Base-by-base conservation (phyloP, 2,888 invertebrate species). In the Pycnomerus fuliginosus region DNA sequence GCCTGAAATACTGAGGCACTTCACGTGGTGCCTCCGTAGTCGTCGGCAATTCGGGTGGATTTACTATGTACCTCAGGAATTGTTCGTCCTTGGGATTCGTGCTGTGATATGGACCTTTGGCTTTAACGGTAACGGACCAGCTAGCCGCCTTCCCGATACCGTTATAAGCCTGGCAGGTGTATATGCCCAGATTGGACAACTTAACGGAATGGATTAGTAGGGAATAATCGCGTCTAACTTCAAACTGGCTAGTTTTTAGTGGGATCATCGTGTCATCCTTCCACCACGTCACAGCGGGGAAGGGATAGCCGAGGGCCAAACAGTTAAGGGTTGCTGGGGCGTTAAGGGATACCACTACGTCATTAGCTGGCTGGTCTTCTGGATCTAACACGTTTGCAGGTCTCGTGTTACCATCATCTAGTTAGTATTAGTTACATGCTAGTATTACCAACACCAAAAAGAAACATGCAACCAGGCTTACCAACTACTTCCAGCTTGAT, bases 101-200 rank as follows among this genome's bases (percentile, higher is more conserved):
- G 16, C 79, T 79, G 50, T 78, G 73, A n/a, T 84, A 81, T 0
- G 87, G 85, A 11, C 84, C 84, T 50, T 83, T 73, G 0, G 88
- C 87, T 61, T 82, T 82, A 8, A 94, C 77, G 0, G 80, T 78
- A 3, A 90, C 80, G 8, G 83, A 79, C 83, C 88, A 87, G 30
- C 87, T 84, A 1, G 85, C 85, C 3, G 93, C 83, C 55, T 82
- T 81, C 7, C 61, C 72, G 52, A 53, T 80, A 1, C 89, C 90
- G 65, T 94, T 94, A 71, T 87, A 94, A 2, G 90, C 94, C 63
- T 89, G 87, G 65, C 96, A 96, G 3, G 85, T 86, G 73, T 96
- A 96, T 33, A 84, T 79, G 2, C 94, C 95, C 36, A 91, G 78
- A 60, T 87, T 87, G 3, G 82, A 79, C 12, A 85, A 61, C 20